Evolutionary conservation across 1,140 invertebrate genomes (phyloP).

Genomic region (Drosophila funebris): DNA sequence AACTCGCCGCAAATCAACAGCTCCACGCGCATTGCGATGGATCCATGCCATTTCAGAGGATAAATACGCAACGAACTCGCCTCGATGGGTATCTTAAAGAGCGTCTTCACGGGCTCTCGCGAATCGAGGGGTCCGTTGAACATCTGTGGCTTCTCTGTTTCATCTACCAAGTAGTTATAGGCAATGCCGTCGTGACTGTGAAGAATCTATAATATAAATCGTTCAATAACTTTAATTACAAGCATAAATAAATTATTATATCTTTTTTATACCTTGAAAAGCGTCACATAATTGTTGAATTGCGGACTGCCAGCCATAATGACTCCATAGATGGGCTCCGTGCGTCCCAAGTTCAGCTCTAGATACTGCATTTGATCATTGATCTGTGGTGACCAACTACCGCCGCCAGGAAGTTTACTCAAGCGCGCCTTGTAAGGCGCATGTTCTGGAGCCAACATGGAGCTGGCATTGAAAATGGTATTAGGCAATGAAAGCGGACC

Average conservation of each 20-base stretch:
- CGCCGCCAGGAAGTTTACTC: constrained; percentile 79
- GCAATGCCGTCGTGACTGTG: constrained; percentile 87
- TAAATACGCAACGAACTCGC: constrained; percentile 88
- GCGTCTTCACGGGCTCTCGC: constrained; percentile 85
- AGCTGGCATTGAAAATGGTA: constrained; percentile 86
- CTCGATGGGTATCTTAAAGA: constrained; percentile 89
- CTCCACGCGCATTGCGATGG: constrained; percentile 89
- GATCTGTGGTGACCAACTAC: constrained; percentile 87
- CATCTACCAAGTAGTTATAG: constrained; percentile 85
- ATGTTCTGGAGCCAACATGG: constrained; percentile 84
- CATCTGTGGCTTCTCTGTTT: constrained; percentile 84
- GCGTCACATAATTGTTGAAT: constrained; percentile 89
- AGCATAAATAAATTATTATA: too few species aligned
- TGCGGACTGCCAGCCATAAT: constrained; percentile 87
- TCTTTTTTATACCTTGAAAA: constrained; percentile 88
- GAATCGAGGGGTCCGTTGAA: constrained; percentile 90
- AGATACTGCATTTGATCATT: constrained; percentile 87
- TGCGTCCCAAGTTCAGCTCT: constrained; percentile 87
- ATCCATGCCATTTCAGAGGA: constrained; percentile 90
- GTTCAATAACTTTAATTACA: not conserved
- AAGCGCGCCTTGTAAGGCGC: constrained; percentile 85
- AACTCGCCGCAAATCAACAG: constrained; percentile 88
- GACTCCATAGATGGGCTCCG: constrained; percentile 89
- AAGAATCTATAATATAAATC: constrained; percentile 84
- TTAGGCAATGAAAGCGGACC: constrained; percentile 84